These are phyloP conservation scores for Coelogynopora nodosa DNA, from an alignment of 2,888 invertebrate genomes.

Conservation along the genomic window DNA sequence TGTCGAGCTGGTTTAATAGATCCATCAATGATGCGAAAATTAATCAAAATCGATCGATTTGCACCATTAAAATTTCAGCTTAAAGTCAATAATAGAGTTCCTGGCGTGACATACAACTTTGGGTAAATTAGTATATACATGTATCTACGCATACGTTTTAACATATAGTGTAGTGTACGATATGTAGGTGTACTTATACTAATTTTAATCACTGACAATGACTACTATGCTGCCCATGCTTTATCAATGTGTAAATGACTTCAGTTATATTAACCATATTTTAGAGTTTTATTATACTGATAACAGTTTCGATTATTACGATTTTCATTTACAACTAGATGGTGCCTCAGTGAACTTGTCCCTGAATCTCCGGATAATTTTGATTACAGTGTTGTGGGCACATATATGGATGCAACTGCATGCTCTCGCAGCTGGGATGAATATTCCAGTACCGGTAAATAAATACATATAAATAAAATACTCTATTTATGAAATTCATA, in stretches of 20 bases:
- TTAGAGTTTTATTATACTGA: too few relatives aligned
- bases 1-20: neutral
- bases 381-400: neutral
- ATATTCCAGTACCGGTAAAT: neutral
- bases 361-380: conserved; percentile 3
- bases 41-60: conserved; percentile 13
- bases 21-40: conserved; percentile 2
- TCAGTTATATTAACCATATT: too few relatives aligned
- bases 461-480: too few relatives aligned
- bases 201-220: too few relatives aligned
- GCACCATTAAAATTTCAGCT: neutral
- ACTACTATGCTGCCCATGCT: too few relatives aligned
- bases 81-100: conserved; percentile 2
- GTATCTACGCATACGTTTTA: too few relatives aligned
- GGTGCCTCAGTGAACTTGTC: neutral
- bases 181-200: too few relatives aligned
- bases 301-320: too few relatives aligned
- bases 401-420: neutral
- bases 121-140: too few relatives aligned
- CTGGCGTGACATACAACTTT: conserved; percentile 6
- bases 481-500: too few relatives aligned
- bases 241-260: too few relatives aligned
- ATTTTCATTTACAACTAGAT: neutral
- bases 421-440: neutral
- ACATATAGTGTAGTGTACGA: too few relatives aligned